Conservation (phyloP, 2,113 vertebrate genomes). For the Elachura formosa region DNA sequence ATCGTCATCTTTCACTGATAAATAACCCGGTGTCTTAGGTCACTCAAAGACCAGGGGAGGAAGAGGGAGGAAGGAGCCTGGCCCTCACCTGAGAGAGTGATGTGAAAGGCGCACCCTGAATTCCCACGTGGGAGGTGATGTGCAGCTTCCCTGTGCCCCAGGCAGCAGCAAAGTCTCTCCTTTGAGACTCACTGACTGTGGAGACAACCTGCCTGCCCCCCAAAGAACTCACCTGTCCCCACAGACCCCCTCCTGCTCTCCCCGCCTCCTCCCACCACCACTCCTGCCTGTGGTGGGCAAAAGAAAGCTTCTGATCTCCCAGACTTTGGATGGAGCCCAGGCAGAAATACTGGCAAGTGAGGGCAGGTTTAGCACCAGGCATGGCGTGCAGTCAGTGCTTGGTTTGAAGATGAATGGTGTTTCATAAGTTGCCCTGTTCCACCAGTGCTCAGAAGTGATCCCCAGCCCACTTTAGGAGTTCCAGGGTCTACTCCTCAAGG, state of each 20-base stretch:
- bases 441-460: background rate
- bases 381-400: background rate
- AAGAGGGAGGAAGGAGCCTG: background rate
- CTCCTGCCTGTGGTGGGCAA: background rate
- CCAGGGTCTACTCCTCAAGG: background rate
- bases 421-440: background rate
- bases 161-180: background rate
- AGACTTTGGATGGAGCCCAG: background rate
- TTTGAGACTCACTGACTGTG: background rate
- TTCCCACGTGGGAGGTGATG: background rate
- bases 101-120: background rate
- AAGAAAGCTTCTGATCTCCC: background rate
- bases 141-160: background rate
- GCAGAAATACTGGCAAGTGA: background rate
- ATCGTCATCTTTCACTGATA: background rate
- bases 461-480: background rate
- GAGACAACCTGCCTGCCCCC: background rate
- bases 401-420: background rate
- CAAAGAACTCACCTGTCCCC: background rate
- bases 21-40: background rate
- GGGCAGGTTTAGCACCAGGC: background rate
- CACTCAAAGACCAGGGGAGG: background rate
- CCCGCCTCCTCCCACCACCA: background rate
- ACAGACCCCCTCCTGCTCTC: background rate
- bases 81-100: background rate